phyloP scores from a whole-genome alignment of 2,888 invertebrate genomes.

The Brachyopa scutellaris region DNA sequence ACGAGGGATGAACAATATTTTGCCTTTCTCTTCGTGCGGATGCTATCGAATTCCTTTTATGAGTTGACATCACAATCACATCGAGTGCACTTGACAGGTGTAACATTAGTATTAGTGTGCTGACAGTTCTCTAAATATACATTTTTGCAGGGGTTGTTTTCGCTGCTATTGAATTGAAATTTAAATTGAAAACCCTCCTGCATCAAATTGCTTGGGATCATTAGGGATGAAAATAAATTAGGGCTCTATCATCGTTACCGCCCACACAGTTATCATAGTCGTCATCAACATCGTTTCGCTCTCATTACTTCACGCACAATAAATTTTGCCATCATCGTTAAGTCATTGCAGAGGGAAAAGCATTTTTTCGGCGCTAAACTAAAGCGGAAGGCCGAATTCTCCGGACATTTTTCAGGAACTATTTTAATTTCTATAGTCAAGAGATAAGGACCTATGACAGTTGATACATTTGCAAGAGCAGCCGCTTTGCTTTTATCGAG shows the following conservation, averaged over 20 bases:
- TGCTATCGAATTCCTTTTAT: conserved; percentile 52
- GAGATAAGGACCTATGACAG: too few species aligned
- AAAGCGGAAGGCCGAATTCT: not conserved
- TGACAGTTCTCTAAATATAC: conserved; percentile 27
- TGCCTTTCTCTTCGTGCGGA: conserved; percentile 12
- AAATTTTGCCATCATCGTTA: conserved; percentile 80
- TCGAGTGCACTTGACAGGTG: conserved; percentile 61
- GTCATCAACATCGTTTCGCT: conserved; percentile 38
- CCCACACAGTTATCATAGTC: conserved; percentile 55
- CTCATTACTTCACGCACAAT: conserved; percentile 78
- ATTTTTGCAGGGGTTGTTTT: conserved; percentile 49
- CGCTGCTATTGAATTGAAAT: conserved; percentile 42
- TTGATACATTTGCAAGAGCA: too few species aligned
- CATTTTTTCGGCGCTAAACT: conserved; percentile 26
- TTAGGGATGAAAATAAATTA: conserved; percentile 54
- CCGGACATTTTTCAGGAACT: not conserved
- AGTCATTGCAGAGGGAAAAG: conserved; percentile 78
- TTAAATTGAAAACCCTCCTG: conserved; percentile 51
- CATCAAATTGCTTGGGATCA: conserved; percentile 50
- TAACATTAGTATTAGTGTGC: conserved; percentile 55
- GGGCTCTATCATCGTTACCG: conserved; percentile 49
- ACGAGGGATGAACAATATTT: conserved; percentile 27
- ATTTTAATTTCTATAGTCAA: not conserved
- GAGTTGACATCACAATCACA: conserved; percentile 41
- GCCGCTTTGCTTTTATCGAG: too few species aligned